A percentile compares a stretch with the other conserved stretches of the same genome.
These are phyloP conservation scores for Axea sp. DNA, from an alignment of 2,888 invertebrate genomes.

Conservation along the genomic window DNA sequence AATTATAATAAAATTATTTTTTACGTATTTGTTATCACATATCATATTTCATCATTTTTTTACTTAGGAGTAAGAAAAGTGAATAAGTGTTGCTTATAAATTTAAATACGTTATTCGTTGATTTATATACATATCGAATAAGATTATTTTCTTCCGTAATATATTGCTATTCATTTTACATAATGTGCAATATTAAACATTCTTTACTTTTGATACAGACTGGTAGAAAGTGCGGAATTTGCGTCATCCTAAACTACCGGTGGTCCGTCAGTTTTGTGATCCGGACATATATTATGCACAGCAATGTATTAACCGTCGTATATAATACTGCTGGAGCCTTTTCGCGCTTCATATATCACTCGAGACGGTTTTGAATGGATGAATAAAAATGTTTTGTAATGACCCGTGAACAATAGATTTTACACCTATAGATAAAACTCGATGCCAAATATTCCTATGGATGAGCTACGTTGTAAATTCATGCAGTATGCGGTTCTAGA, in stretches of 20 bases:
- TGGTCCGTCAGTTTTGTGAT: constrained; percentile 30
- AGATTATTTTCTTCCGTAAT: too few relatives aligned
- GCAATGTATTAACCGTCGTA: constrained; percentile 41
- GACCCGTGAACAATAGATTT: constrained; percentile 61
- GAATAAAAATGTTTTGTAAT: constrained; percentile 65
- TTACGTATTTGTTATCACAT: too few relatives aligned
- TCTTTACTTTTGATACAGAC: constrained; percentile 1
- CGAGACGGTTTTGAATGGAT: constrained; percentile 63
- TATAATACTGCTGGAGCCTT: constrained; percentile 56
- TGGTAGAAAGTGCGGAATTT: constrained; percentile 14
- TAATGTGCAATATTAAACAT: background rate
- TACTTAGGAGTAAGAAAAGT: too few relatives aligned
- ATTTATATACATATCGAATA: too few relatives aligned
- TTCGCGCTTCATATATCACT: constrained; percentile 61
- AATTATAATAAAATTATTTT: too few relatives aligned
- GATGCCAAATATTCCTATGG: constrained; percentile 25
- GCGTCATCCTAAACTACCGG: constrained; percentile 34
- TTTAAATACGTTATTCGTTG: too few relatives aligned
- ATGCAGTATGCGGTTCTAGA: constrained; percentile 52
- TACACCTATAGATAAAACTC: constrained; percentile 18
- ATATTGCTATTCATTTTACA: too few relatives aligned
- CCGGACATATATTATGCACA: constrained; percentile 20
- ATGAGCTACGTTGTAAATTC: constrained; percentile 33
- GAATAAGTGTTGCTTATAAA: too few relatives aligned
- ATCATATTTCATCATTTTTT: too few relatives aligned